Base-by-base conservation (phyloP, 2,797 vertebrate species). In the Adrianichthys oophorus region DNA sequence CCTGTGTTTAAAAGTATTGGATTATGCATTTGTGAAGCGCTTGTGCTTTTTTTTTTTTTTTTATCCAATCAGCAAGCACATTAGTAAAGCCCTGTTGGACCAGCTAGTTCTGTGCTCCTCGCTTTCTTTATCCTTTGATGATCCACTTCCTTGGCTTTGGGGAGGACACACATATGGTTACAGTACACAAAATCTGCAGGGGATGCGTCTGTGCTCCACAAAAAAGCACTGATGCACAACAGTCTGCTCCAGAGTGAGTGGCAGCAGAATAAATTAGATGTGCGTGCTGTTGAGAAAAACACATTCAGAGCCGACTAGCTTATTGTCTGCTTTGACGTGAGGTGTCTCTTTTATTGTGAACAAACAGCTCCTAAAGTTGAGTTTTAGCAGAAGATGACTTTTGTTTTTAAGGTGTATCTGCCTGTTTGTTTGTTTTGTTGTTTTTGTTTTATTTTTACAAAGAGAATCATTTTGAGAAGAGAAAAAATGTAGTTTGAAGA, bases 181-280 rank as follows among this genome's bases (percentile, higher is more conserved):
- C 32, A 37, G 32, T 37, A 37, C 40, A 46, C 48, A 48, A 42
- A 72, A 70, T 70, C 60, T 76, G 69, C 69, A 42, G 57, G 62
- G 42, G 65, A 67, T 32, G 49, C 43, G 56, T 49, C 40, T 45
- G 46, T 48, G 42, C 58, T 63, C 44, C 52, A 45, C 48, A 62
- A 65, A 79, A 66, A 75, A 58, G 12, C n/a, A 49, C 47, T 15
- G n/a, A 19, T 41, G 14, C 45, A 41, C 56, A 57, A 52, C 37
- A 44, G 72, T 32, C 64, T 52, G 42, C 43, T 23, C 48, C 56
- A 45, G 62, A 76, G 71, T 59, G 54, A 78, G 68, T 48, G 44
- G 61, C 50, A 40, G 49, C 68, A 68, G 57, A 85, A 70, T 81
- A 75, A 80, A 85, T 89, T 80, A 83, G 59, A 56, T 13, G 44